phyloP scores from a whole-genome alignment of 2,797 vertebrate genomes.

The Adelosebastes latens region DNA sequence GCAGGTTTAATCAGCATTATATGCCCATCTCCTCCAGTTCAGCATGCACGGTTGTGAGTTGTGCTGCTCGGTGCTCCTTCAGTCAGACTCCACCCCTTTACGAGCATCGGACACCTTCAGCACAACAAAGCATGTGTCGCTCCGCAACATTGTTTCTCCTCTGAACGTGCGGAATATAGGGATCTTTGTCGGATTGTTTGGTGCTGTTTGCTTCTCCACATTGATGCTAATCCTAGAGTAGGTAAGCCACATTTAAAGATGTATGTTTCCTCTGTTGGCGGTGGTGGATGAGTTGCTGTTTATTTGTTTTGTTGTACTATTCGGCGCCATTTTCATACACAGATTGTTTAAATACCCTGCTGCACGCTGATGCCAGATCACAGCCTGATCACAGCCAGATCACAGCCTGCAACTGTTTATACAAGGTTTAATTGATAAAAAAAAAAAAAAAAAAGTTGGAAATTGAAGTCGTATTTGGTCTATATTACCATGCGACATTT shows the following conservation, averaged over 20 bases:
- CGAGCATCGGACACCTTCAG: conserved; percentile 74
- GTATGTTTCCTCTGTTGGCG: not conserved
- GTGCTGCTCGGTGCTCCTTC: conserved; percentile 9
- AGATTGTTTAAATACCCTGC: conserved; percentile 76
- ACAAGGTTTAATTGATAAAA: not conserved
- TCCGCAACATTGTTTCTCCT: conserved; percentile 57
- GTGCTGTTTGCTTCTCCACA: conserved; percentile 8
- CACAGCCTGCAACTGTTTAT: not conserved
- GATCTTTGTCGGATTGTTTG: conserved; percentile 39
- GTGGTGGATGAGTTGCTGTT: conserved; percentile 39
- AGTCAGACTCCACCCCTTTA: conserved; percentile 80
- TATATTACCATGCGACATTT: fast-evolving
- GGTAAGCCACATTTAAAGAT: conserved; percentile 64
- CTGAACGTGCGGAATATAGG: conserved; percentile 59
- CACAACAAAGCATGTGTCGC: conserved; percentile 81
- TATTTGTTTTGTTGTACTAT: conserved; percentile 74
- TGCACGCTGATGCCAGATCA: conserved; percentile 25
- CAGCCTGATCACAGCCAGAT: too few relatives aligned
- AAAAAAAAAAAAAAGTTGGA: conserved; percentile 38
- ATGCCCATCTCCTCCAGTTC: conserved; percentile 11
- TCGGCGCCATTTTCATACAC: conserved; percentile 81
- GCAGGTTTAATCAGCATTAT: not conserved
- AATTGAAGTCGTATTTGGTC: not conserved
- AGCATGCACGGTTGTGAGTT: conserved; percentile 16
- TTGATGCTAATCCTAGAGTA: conserved; percentile 70